Percentiles rank a stretch among this genome's conserved stretches.
These are phyloP conservation scores for Muscicapa adusta DNA, from an alignment of 2,113 vertebrate genomes.

Conservation along the genomic window DNA sequence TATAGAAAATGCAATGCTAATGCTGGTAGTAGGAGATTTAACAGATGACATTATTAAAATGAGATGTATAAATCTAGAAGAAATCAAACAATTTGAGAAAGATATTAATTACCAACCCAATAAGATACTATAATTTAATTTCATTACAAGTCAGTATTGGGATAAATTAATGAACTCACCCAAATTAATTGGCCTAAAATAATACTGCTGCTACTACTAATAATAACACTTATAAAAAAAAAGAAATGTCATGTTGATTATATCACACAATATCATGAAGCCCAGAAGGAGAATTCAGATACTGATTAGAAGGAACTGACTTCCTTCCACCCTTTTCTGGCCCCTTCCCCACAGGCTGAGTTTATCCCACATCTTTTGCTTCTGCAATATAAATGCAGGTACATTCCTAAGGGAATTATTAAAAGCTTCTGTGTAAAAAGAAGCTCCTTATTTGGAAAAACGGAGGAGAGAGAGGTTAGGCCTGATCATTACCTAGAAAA, in stretches of 20 bases:
- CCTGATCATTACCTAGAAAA: neutral
- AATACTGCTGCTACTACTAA: neutral
- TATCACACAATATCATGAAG: neutral
- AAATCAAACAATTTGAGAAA: neutral
- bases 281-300: neutral
- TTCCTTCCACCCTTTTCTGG: neutral
- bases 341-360: neutral
- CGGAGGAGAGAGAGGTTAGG: neutral
- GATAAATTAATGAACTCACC: neutral
- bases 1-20: accelerated
- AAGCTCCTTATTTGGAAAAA: neutral
- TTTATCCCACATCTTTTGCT: neutral
- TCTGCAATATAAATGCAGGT: neutral
- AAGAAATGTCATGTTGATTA: neutral
- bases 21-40: neutral
- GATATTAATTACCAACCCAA: neutral
- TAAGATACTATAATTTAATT: neutral
- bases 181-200: neutral
- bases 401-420: neutral
- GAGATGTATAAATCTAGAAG: neutral
- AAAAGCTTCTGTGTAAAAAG: neutral
- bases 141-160: neutral
- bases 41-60: neutral
- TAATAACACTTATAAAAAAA: neutral
- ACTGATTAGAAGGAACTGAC: neutral